Conservation (phyloP, 2,888 invertebrate genomes). For the Rotaria macrura region DNA sequence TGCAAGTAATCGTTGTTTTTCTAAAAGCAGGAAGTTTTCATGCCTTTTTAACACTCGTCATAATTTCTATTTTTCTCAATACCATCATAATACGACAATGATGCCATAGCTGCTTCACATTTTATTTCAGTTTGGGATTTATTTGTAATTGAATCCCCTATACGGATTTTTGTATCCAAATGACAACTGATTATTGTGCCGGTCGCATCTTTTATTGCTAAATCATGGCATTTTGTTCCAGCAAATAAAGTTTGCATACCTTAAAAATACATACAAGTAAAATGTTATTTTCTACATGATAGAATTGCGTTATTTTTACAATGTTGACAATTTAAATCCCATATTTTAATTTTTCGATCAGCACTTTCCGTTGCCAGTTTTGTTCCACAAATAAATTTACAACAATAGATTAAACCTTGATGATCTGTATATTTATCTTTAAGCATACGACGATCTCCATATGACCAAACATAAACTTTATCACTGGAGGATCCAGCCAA, state of each 20-base stretch:
- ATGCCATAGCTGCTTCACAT: constrained; percentile 84
- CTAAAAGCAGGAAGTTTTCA: constrained; percentile 53
- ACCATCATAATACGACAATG: constrained; percentile 54
- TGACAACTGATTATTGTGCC: constrained; percentile 84
- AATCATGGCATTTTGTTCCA: constrained; percentile 88
- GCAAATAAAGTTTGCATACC: constrained; percentile 55
- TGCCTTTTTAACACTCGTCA: not conserved
- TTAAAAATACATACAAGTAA: constrained; percentile 34
- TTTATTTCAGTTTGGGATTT: constrained; percentile 66
- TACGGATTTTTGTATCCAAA: constrained; percentile 84
- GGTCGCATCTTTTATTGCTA: constrained; percentile 60
- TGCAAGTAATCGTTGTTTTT: constrained; percentile 74
- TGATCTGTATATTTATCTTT: constrained; percentile 84
- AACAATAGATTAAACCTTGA: constrained; percentile 90
- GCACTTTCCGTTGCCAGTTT: constrained; percentile 94
- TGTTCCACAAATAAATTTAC: constrained; percentile 70
- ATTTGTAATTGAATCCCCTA: constrained; percentile 91
- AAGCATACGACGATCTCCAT: constrained; percentile 70
- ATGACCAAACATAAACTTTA: constrained; percentile 90
- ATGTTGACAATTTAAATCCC: constrained; percentile 84
- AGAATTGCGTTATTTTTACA: constrained; percentile 63
- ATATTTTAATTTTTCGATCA: constrained; percentile 91
- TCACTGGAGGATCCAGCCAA: constrained; percentile 91
- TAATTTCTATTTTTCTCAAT: not conserved
- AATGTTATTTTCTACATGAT: constrained; percentile 12